A percentile compares a stretch with the other conserved stretches of the same genome.
Evolutionary conservation across 1,140 invertebrate species (phyloP).

Genomic region (Procambarus clarkii): DNA sequence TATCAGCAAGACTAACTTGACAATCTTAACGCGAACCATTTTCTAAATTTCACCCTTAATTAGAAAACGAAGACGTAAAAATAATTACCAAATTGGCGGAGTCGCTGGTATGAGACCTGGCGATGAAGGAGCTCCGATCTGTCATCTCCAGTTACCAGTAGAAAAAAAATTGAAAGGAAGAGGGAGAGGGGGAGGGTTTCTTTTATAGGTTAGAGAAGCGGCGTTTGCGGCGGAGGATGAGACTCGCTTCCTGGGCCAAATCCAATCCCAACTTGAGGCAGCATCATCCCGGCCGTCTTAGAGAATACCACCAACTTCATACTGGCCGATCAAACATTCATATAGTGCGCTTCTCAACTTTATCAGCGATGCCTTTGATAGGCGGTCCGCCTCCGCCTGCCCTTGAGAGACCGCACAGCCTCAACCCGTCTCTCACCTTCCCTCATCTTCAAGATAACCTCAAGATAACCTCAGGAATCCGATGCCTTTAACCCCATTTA

Average conservation of each 20-base stretch:
- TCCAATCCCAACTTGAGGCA: conserved; percentile 17
- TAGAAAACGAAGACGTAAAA: too few relatives aligned
- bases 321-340: neutral
- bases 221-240: neutral
- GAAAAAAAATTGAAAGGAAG: too few relatives aligned
- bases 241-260: neutral
- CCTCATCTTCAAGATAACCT: too few relatives aligned
- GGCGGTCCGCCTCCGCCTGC: neutral
- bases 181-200: neutral
- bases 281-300: neutral
- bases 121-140: too few relatives aligned
- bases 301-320: neutral
- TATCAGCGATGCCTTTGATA: neutral
- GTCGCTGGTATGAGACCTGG: too few relatives aligned
- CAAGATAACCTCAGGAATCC: too few relatives aligned
- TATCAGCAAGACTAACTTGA: too few relatives aligned
- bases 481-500: too few relatives aligned
- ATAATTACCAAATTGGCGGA: too few relatives aligned
- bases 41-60: too few relatives aligned
- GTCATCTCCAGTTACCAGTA: too few relatives aligned
- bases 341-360: neutral
- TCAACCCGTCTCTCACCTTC: neutral
- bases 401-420: neutral
- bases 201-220: neutral
- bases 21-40: too few relatives aligned